Percentiles rank a stretch among this genome's conserved stretches.
Evolutionary conservation across 2,113 vertebrate species (phyloP).

Genomic region (Perca fluviatilis): DNA sequence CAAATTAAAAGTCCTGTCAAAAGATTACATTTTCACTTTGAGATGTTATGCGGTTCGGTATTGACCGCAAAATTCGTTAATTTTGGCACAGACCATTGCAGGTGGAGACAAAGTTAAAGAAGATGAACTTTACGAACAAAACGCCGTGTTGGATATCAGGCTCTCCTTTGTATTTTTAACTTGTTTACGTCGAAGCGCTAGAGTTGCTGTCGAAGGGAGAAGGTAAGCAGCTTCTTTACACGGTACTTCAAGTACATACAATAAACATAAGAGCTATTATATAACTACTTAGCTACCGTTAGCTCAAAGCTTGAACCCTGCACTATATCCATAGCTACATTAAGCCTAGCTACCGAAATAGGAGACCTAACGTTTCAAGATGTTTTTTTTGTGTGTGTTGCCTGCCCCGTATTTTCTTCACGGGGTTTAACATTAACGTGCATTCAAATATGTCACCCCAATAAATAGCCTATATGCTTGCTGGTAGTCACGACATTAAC

Average conservation of each 20-base stretch:
- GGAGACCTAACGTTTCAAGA: too few species aligned
- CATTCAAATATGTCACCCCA: not conserved
- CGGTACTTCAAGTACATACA: not conserved
- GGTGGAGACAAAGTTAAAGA: not conserved
- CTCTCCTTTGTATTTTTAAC: constrained; percentile 37
- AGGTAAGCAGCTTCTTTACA: constrained; percentile 48
- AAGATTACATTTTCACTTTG: not conserved
- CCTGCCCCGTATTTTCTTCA: too few species aligned
- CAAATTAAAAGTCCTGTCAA: constrained; percentile 77
- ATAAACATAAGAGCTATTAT: accelerated
- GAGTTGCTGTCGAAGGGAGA: constrained; percentile 13
- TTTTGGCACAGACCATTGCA: not conserved
- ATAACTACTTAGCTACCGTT: not conserved
- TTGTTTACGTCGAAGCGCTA: constrained; percentile 54
- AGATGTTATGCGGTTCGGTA: not conserved
- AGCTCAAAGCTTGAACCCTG: not conserved
- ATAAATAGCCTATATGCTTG: too few species aligned
- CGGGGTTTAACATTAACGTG: too few species aligned
- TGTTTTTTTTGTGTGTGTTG: not conserved
- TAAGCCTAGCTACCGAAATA: too few species aligned
- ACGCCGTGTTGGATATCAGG: not conserved
- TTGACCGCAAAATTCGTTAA: too few species aligned
- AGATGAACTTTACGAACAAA: not conserved
- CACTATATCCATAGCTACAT: not conserved
- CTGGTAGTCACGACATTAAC: not conserved